Percentiles rank a stretch among this genome's conserved stretches.
phyloP scores from a whole-genome alignment of 2,797 vertebrate genomes.

The Pangasius larnaudii region DNA sequence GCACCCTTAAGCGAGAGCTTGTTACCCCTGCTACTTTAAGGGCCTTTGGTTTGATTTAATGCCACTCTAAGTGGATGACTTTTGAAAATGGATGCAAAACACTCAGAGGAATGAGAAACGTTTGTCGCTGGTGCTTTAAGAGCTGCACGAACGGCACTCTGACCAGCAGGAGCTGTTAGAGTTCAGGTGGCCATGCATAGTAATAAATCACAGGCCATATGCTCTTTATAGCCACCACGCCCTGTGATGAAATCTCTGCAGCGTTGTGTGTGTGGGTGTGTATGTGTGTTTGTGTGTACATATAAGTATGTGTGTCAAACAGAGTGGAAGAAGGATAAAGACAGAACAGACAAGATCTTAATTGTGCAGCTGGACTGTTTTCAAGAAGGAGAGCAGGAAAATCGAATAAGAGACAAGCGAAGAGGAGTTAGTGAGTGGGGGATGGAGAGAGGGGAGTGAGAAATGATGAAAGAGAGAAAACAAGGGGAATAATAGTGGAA shows the following conservation, averaged over 20 bases:
- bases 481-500: background rate
- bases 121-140: conserved; percentile 33
- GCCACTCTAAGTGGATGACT: conserved; percentile 37
- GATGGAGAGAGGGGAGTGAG: background rate
- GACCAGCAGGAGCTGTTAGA: conserved; percentile 24
- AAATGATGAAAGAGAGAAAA: conserved; percentile 1
- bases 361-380: conserved; percentile 59
- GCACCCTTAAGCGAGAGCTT: conserved; percentile 34
- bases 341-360: conserved; percentile 61
- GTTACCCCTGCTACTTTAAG: conserved; percentile 24
- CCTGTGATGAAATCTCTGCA: conserved; percentile 23
- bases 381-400: conserved; percentile 48
- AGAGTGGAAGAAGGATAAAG: conserved; percentile 45
- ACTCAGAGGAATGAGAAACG: conserved; percentile 51
- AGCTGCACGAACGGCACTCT: conserved; percentile 18
- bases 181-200: conserved; percentile 31
- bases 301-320: conserved; percentile 25
- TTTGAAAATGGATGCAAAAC: conserved; percentile 46
- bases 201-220: conserved; percentile 41
- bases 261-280: conserved; percentile 16
- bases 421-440: conserved; percentile 30
- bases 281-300: conserved; percentile 19
- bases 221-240: conserved; percentile 44
- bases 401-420: conserved; percentile 67
- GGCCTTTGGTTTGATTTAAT: conserved; percentile 46